These are phyloP conservation scores for Rhopalosiphum padi DNA, from an alignment of 1,140 invertebrate genomes.

Conservation along the genomic window DNA sequence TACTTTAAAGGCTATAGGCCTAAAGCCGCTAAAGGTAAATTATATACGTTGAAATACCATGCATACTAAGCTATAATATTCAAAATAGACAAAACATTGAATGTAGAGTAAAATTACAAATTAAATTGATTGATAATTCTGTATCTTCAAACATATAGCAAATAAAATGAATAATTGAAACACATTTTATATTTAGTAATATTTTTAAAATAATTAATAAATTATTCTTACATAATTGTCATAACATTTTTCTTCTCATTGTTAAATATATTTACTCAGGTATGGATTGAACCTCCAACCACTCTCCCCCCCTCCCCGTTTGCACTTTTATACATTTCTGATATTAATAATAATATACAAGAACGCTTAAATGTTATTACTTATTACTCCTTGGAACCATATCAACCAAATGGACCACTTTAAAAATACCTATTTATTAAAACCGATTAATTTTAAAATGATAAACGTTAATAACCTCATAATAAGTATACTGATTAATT, in stretches of 20 bases:
- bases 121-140: neutral
- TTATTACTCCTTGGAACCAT: neutral
- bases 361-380: neutral
- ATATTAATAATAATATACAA: neutral
- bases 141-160: neutral
- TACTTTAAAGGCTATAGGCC: neutral
- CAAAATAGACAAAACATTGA: neutral
- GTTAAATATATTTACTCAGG: neutral
- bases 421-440: neutral
- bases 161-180: neutral
- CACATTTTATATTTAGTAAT: neutral
- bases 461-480: conserved; percentile 9
- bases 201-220: neutral
- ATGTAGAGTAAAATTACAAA: neutral
- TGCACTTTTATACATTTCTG: neutral
- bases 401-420: neutral
- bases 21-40: neutral
- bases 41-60: neutral
- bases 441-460: neutral
- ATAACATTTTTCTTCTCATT: neutral
- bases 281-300: neutral
- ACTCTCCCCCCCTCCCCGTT: too few species aligned
- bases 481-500: neutral
- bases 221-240: neutral
- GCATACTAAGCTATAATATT: neutral